A percentile compares a stretch with the other conserved stretches of the same genome.
These are phyloP conservation scores for Dermochelys coriacea DNA, from an alignment of 2,797 vertebrate species.

Conservation along the genomic window DNA sequence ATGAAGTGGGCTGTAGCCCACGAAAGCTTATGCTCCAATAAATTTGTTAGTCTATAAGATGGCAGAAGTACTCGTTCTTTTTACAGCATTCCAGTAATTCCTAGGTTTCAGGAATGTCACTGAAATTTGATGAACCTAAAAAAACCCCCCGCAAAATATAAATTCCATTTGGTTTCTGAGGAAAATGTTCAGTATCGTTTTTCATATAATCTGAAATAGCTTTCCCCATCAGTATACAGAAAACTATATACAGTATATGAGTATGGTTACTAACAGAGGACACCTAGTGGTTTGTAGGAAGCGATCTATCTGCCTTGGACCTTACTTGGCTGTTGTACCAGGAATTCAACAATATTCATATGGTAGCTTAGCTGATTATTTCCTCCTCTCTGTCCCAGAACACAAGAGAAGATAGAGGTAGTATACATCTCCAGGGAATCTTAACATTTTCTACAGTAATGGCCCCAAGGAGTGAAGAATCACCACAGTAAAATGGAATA, in stretches of 20 bases:
- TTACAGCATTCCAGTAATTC: neutral
- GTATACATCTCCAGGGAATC: neutral
- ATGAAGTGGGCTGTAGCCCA: too few species aligned
- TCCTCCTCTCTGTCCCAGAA: neutral
- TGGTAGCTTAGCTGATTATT: neutral
- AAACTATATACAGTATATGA: neutral
- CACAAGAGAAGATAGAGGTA: neutral
- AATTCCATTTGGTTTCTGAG: neutral
- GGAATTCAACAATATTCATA: neutral
- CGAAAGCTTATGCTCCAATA: too few species aligned
- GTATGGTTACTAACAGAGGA: conserved; percentile 24
- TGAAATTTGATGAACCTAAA: neutral
- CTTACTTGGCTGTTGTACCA: neutral
- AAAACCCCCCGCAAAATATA: neutral
- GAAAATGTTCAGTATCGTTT: neutral
- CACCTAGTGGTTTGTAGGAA: conserved; percentile 19
- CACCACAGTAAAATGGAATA: neutral
- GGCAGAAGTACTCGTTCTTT: too few species aligned
- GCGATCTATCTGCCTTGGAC: fast-evolving
- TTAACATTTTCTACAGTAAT: neutral
- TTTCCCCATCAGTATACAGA: neutral
- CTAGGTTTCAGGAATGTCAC: neutral
- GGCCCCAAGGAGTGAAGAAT: neutral
- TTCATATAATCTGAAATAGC: neutral
- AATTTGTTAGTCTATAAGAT: too few species aligned